Evolutionary conservation across 1,140 invertebrate genomes (phyloP), one percentile per base, ranked within the genome.

Genomic region (Solenopsis fugax): DNA sequence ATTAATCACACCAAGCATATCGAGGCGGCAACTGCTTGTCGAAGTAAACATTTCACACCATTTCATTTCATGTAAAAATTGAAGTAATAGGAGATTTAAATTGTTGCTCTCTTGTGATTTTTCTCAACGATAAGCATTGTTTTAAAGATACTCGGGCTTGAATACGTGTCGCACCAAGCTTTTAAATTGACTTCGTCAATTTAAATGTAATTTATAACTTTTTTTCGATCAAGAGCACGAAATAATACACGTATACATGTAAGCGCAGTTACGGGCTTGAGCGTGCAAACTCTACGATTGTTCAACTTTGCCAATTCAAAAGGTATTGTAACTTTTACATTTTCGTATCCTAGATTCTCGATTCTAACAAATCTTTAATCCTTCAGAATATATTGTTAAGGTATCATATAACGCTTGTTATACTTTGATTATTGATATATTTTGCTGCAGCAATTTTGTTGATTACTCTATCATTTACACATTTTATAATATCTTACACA

Each of bases 201-300:
- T 65, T 65, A 65, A 41, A 65, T 37, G 18, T n/a, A 65, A 37
- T 37, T 65, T 37, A 18, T 29, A 34, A 37, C 34, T 37, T 9
- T 65, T 37, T 37, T 18, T 9, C 29, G 62, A 65, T 65, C 18
- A 18, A 65, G 7, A 37, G 18, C 62, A n/a, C 62, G 6, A 65
- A 65, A 29, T 65, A 65, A 18, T 65, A 65, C 34, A 65, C 62
- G 62, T 65, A 18, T 65, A 65, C 62, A 65, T 29, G 62, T 65
- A 37, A 65, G 62, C 18, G 62, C 62, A 65, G 18, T 41, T 65
- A 65, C 34, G 34, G 62, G 18, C 9, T 65, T 65, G 18, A 65
- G 9, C 62, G 62, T 65, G 34, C 62, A 65, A 65, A 65, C 34
- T 65, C 34, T 65, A 37, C 18, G 9, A 65, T 65, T 62, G 29